Base-by-base conservation (phyloP, 23 tunicate species). In the Ascidia mentula region DNA sequence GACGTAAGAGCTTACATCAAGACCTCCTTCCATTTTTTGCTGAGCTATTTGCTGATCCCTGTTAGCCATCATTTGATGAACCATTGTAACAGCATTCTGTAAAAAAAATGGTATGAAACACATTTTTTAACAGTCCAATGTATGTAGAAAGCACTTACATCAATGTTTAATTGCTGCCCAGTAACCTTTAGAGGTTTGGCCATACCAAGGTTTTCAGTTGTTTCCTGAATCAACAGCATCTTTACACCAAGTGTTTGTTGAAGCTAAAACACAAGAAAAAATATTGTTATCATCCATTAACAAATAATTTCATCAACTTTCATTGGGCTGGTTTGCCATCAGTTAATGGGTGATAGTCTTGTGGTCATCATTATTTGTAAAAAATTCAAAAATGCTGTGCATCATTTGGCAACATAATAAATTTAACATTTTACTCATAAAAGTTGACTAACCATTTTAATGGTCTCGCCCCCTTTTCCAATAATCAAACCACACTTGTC, bases 401-500 rank as follows among this genome's bases (percentile, higher is more conserved):
- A 53, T 53, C 65, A 53, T 53, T 6, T 53, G 65, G 65, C 65
- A 53, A 9, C 22, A 6, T 53, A 53, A 28, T 28, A 53, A 3
- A 53, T n/a, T n/a, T n/a, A 53, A 53, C 65, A 5, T 9, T 9
- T 20, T 5, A 5, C 28, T 53, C 28, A 53, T 1, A 53, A 6
- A 3, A 9, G 4, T 20, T 20, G 22, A 9, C 84, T 59, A 69
- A 93, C 98, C 89, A 86, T 79, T 88, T 92, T 89, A 59, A 96
- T 87, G 22, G 99, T 96, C 60, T 96, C 97, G 26, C 99, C 99
- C 20, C 91, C 92, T 77, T 96, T 96, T 35, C 99, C 99, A 53
- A 96, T 96, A 40, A 96, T 92, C 37, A 96, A 70, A 0, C 99
- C 99, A 72, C 99, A 96, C 84, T 96, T 96, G 78, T 96, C 99